phyloP scores from a whole-genome alignment of 1,140 invertebrate species.

The Neuroterus valhalla region DNA sequence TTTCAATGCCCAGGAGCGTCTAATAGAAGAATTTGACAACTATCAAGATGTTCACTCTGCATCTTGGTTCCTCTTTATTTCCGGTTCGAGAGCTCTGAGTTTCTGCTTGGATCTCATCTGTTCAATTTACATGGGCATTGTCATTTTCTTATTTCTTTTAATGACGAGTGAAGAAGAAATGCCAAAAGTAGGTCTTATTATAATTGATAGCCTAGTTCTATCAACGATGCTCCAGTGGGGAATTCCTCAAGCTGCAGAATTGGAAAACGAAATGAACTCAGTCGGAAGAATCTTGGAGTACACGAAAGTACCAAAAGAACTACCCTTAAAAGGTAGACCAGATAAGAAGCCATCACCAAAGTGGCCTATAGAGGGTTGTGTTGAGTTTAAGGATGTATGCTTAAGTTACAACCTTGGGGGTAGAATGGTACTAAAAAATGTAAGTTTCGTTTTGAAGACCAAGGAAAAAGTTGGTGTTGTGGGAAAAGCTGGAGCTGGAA shows the following conservation, averaged over 20 bases:
- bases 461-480: constrained; percentile 81
- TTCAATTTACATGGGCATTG: constrained; percentile 78
- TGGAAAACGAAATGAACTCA: constrained; percentile 84
- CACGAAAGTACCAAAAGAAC: constrained; percentile 81
- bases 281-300: constrained; percentile 90
- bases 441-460: constrained; percentile 69
- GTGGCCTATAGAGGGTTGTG: constrained; percentile 84
- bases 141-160: constrained; percentile 78
- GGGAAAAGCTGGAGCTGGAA: constrained; percentile 89
- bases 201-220: constrained; percentile 85
- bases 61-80: constrained; percentile 68
- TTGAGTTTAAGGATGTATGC: constrained; percentile 80
- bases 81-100: constrained; percentile 82
- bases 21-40: constrained; percentile 68
- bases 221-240: constrained; percentile 90
- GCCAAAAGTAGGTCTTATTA: constrained; percentile 83
- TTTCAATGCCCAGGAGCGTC: constrained; percentile 66
- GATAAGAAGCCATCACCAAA: constrained; percentile 74
- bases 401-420: constrained; percentile 74
- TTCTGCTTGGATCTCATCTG: constrained; percentile 83
- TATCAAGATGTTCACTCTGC: constrained; percentile 58
- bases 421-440: constrained; percentile 46
- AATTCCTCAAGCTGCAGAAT: constrained; percentile 82
- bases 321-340: constrained; percentile 75
- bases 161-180: constrained; percentile 69